Conservation (phyloP, 2,888 invertebrate species). For the Hirtodrosophila cameraria region DNA sequence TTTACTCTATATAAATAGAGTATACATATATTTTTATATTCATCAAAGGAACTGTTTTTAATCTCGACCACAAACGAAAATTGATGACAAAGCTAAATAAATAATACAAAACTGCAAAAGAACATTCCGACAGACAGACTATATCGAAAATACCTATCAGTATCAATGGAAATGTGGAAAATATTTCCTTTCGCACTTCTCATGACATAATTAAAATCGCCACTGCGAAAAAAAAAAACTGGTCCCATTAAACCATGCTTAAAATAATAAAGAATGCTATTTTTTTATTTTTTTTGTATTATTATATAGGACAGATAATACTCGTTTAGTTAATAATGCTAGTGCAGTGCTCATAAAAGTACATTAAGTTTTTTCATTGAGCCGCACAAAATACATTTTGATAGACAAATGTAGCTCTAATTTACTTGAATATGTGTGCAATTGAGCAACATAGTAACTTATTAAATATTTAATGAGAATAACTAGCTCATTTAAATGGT, state of each 20-base stretch:
- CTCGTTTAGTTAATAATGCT: not conserved
- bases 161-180: too few species aligned
- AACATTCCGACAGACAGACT: not conserved
- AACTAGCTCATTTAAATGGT: constrained; percentile 29
- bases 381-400: constrained; percentile 6
- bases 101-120: not conserved
- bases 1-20: constrained; percentile 6
- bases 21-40: constrained; percentile 12
- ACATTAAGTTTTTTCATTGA: constrained; percentile 10
- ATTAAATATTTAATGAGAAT: constrained; percentile 5
- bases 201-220: not conserved
- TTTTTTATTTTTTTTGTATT: not conserved
- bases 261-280: not conserved
- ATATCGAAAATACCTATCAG: too few species aligned
- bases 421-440: constrained; percentile 15
- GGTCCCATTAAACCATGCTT: constrained; percentile 45
- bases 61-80: constrained; percentile 20
- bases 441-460: constrained; percentile 46
- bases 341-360: not conserved
- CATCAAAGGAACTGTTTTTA: constrained; percentile 52
- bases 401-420: constrained; percentile 3
- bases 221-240: constrained; percentile 39
- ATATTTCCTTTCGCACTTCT: too few species aligned
- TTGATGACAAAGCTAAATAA: constrained; percentile 22
- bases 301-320: not conserved